Evolutionary conservation across 2,113 vertebrate genomes (phyloP).

Genomic region (Zosterops lateralis): DNA sequence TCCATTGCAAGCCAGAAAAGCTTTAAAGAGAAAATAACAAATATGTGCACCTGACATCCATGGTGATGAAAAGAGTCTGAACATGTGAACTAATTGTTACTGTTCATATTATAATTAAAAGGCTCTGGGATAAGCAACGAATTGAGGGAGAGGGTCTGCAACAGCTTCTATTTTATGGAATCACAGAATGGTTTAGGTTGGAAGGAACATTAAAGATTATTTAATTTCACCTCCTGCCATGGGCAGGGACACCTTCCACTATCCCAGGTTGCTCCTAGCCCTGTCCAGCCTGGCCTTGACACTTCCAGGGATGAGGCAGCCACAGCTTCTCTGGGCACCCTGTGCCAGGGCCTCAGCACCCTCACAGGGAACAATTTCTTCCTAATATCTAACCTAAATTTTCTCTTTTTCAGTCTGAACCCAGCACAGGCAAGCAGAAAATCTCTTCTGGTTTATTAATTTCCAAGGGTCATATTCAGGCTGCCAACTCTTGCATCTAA

Average conservation of each 20-base stretch:
- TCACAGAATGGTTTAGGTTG: not conserved
- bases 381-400: not conserved
- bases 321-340: not conserved
- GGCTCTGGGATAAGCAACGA: not conserved
- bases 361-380: not conserved
- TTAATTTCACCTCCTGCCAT: fast-evolving
- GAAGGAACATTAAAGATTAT: not conserved
- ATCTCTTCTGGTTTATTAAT: not conserved
- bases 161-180: not conserved
- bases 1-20: not conserved
- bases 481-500: not conserved
- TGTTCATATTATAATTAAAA: not conserved
- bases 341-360: not conserved
- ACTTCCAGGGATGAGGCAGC: not conserved
- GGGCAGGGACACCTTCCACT: not conserved
- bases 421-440: not conserved
- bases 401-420: not conserved
- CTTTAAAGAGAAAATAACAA: not conserved
- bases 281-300: not conserved
- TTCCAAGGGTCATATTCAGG: not conserved
- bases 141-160: not conserved
- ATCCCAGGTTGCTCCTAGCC: fast-evolving
- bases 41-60: not conserved
- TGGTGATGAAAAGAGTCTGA: not conserved
- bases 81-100: not conserved